These are phyloP conservation scores for Phylloscopus trochiloides DNA, from an alignment of 2,113 vertebrate genomes.

Conservation along the genomic window DNA sequence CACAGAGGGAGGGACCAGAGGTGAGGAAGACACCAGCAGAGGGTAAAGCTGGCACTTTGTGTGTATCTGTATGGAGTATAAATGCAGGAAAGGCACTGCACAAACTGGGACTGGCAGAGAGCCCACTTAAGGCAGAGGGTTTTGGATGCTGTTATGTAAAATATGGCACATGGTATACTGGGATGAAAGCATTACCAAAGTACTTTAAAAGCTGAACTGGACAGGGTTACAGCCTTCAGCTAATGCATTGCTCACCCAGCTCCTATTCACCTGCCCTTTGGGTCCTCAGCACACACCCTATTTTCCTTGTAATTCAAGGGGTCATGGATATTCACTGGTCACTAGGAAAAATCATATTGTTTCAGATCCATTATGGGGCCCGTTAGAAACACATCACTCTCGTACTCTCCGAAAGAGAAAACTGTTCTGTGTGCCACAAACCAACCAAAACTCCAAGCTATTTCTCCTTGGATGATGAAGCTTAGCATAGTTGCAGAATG, in stretches of 20 bases:
- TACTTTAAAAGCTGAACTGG: not conserved
- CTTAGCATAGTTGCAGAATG: not conserved
- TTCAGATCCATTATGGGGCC: not conserved
- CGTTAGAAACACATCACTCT: not conserved
- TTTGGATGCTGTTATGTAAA: not conserved
- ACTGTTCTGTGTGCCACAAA: not conserved
- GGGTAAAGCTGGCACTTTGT: not conserved
- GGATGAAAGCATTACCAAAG: not conserved
- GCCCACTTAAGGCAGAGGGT: not conserved
- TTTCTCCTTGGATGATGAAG: not conserved
- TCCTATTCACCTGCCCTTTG: not conserved
- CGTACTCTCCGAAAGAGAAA: not conserved
- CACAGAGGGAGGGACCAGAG: not conserved
- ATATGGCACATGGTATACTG: not conserved
- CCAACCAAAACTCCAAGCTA: not conserved
- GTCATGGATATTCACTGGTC: not conserved
- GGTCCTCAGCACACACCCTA: not conserved
- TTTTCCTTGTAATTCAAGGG: not conserved
- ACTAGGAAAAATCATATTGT: not conserved
- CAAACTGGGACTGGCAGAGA: not conserved
- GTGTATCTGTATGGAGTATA: fast-evolving
- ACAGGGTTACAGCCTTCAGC: not conserved
- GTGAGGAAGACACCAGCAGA: not conserved
- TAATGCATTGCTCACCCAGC: not conserved
- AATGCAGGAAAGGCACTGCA: not conserved